A percentile compares a stretch with the other conserved stretches of the same genome.
phyloP scores from a whole-genome alignment of 2,797 vertebrate genomes.

The Coilia nasus region DNA sequence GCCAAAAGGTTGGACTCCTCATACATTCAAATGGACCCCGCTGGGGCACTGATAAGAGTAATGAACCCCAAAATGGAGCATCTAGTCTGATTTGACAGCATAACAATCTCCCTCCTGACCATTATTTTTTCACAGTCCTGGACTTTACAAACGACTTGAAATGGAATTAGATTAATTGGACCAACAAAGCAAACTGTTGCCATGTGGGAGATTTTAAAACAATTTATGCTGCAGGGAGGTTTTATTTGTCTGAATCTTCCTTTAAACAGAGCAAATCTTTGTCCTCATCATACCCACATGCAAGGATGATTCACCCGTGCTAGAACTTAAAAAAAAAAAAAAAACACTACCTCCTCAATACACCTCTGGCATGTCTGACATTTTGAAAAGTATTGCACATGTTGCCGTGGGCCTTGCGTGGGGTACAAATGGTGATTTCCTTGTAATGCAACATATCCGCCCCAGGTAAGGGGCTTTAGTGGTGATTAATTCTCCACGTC shows the following conservation, averaged over 20 bases:
- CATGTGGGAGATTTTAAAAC: neutral
- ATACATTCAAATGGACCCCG: neutral
- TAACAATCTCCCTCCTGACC: neutral
- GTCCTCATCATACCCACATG: neutral
- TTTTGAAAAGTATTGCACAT: conserved; percentile 36
- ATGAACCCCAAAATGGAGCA: conserved; percentile 1
- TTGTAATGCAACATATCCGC: conserved; percentile 45
- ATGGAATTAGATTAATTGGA: neutral
- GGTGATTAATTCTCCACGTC: conserved; percentile 22
- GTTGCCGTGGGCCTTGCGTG: conserved; percentile 25
- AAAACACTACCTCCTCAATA: neutral
- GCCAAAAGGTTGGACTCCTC: too few relatives aligned
- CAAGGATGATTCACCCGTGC: neutral
- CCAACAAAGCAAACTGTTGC: conserved; percentile 11
- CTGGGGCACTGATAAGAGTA: neutral
- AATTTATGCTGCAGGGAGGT: conserved; percentile 7
- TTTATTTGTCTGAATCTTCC: neutral
- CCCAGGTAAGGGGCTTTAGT: conserved; percentile 34
- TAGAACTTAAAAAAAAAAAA: neutral
- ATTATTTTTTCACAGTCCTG: neutral
- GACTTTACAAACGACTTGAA: neutral
- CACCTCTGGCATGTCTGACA: conserved; percentile 43
- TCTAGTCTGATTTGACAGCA: neutral
- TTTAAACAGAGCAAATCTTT: neutral
- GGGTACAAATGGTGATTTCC: conserved; percentile 46